Base-by-base conservation (phyloP, 2,888 invertebrate genomes). In the Tuberolachnus salignus region DNA sequence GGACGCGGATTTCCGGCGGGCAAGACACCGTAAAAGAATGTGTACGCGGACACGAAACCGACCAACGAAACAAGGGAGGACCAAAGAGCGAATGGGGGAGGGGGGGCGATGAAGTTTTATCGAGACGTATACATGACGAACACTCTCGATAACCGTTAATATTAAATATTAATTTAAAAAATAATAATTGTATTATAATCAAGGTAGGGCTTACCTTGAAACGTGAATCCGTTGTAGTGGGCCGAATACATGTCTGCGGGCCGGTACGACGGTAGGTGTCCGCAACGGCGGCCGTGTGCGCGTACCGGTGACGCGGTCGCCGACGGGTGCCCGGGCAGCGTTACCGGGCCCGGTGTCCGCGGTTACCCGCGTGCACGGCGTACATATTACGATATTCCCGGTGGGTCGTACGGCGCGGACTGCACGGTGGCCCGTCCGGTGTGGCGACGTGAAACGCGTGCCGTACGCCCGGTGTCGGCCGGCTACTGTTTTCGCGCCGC, bases 141-240 rank as follows among this genome's bases (percentile, higher is more conserved):
- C n/a, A n/a, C n/a, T n/a, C n/a, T n/a, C n/a, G n/a, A n/a, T n/a
- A n/a, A n/a, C n/a, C n/a, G n/a, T n/a, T n/a, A n/a, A n/a, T n/a
- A n/a, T n/a, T n/a, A n/a, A n/a, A n/a, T n/a, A n/a, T n/a, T n/a
- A n/a, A n/a, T n/a, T n/a, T n/a, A n/a, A n/a, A n/a, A n/a, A n/a
- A n/a, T n/a, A n/a, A n/a, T n/a, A n/a, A n/a, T n/a, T n/a, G n/a
- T n/a, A n/a, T n/a, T n/a, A n/a, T n/a, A n/a, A n/a, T n/a, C n/a
- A n/a, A n/a, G n/a, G 14, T 4, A 21, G 1, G 11, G 1, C 69
- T 69, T 69, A 78, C 78, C 78, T 67, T 78, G 78, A 21, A 78
- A 78, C 61, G 78, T 78, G 57, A 78, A 78, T 51, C 78, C 78
- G 78, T 61, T 61, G 67, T 78, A 78, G 11, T 78, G 78, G 6